Conservation (phyloP, 2,888 invertebrate species). For the Andrena bucephala region DNA sequence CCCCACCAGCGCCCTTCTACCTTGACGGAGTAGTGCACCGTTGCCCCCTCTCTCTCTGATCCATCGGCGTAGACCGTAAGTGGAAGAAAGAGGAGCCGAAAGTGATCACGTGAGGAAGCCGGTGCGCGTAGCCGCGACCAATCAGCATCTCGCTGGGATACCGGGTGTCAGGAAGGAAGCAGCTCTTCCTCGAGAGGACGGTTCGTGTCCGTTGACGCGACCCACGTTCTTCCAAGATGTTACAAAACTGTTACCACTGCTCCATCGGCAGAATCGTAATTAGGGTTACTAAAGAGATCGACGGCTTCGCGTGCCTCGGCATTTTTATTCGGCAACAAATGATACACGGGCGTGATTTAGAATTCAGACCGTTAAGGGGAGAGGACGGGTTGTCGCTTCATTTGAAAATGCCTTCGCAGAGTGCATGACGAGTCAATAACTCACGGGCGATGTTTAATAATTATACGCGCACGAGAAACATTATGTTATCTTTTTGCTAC, state of each 20-base stretch:
- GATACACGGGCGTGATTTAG: too few species aligned
- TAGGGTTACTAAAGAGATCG: not conserved
- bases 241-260: not conserved
- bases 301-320: not conserved
- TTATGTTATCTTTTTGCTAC: not conserved
- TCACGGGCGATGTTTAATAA: not conserved
- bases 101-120: constrained; percentile 78
- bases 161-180: constrained; percentile 71
- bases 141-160: constrained; percentile 67
- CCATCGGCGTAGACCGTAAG: not conserved
- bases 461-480: not conserved
- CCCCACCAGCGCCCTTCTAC: constrained; percentile 16
- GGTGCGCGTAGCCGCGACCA: constrained; percentile 71
- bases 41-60: constrained; percentile 32
- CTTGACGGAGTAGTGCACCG: constrained; percentile 42
- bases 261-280: not conserved
- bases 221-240: constrained; percentile 19
- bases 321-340: not conserved
- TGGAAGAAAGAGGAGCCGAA: constrained; percentile 55
- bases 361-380: too few species aligned
- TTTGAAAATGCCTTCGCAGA: constrained; percentile 7
- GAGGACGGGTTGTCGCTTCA: not conserved
- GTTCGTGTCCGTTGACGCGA: constrained; percentile 18
- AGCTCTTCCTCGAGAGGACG: constrained; percentile 36
- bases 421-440: not conserved